Conservation (phyloP, 1,140 invertebrate genomes). For the Rhopalosiphum padi region DNA sequence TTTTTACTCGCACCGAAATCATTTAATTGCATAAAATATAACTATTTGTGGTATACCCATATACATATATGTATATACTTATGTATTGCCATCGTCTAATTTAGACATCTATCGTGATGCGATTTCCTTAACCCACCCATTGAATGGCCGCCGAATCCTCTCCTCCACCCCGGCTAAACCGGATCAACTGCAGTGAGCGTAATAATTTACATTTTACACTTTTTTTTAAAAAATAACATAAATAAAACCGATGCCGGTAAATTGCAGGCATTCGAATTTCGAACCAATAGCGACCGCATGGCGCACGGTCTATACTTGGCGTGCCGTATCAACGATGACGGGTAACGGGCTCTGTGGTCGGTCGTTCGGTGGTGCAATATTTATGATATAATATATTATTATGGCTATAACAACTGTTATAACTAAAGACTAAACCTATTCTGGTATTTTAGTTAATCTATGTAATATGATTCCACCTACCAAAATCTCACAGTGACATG, state of each 20-base stretch:
- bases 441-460: neutral
- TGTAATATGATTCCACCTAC: neutral
- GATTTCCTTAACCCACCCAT: neutral
- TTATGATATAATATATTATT: neutral
- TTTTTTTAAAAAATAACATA: neutral
- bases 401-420: neutral
- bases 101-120: neutral
- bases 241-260: neutral
- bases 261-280: neutral
- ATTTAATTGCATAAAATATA: conserved; percentile 11
- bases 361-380: neutral
- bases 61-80: neutral
- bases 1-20: conserved; percentile 4
- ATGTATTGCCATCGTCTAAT: neutral
- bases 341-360: neutral
- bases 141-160: neutral
- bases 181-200: neutral
- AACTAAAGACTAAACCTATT: neutral
- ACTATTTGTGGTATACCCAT: neutral
- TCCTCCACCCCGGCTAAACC: neutral
- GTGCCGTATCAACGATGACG: neutral
- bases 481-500: neutral
- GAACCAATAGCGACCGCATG: neutral
- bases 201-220: neutral
- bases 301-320: neutral